Base-by-base conservation (phyloP, 2,888 invertebrate species). In the Ectemnius continuus region DNA sequence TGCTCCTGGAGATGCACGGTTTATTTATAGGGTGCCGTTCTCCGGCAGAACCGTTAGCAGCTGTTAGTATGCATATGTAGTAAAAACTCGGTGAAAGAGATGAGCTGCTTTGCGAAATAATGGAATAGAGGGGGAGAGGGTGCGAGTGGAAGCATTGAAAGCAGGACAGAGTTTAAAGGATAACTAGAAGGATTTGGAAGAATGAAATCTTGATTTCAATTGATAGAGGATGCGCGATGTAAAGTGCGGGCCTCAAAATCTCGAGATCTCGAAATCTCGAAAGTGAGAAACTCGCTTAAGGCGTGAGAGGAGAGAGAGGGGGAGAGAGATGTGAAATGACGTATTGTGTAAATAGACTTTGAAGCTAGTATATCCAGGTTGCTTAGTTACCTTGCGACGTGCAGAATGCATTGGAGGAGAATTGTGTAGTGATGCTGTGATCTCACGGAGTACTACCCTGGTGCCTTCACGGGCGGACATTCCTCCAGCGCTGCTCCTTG, bases 361-460 rank as follows among this genome's bases (percentile, higher is more conserved):
- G 6, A 73, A 70, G 8, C 8, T 36, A 36, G 36, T 36, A 36
- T 36, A 36, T 36, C 11, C 2, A 36, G 36, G 6, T 36, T 36
- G 36, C 8, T 6, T 8, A 6, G 8, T 36, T 84, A 88, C 89
- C 84, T 87, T 88, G 70, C 69, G 77, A 57, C 76, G 80, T 14
- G 80, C 62, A 28, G 78, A 59, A 23, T 81, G 84, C 52, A 75
- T 69, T 16, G 85, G 82, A 14, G 88, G 75, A 14, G 88, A 88
- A 81, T 89, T 89, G 28, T 88, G 86, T 52, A 89, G 81, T 14
- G 84, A 82, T n/a, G 86, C 88, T 36, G 89, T 89, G 66, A 88
- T 88, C 75, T 89, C 89, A 26, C 86, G 84, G 45, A 89, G 78
- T 47, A 88, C 83, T 11, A 88, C 83, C 61, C 87, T 83, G 23